Evolutionary conservation across 2,113 vertebrate species (phyloP), one percentile per base, ranked within the genome.

Genomic region (Polyodon spathula): DNA sequence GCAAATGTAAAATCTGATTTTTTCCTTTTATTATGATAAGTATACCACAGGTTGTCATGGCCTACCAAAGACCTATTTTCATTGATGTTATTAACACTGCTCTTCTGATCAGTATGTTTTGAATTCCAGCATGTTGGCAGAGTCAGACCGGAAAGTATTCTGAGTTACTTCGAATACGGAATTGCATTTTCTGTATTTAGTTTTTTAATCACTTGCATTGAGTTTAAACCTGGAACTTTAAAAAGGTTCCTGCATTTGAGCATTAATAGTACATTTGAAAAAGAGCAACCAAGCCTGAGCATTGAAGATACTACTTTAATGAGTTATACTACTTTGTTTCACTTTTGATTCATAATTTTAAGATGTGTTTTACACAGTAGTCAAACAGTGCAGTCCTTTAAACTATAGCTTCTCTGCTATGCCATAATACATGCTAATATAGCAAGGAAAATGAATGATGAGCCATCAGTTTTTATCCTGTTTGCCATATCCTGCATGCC

Each of bases 61-160:
- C 73, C 66, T 74, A 65, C 78, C 70, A 70, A 68, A 81, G 59
- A 76, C 61, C 63, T 64, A 39, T 68, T 80, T 86, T 78, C 81
- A 55, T 66, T 69, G 37, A 68, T 17, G 1, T 27, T 27, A 27
- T 27, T 27, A 27, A 1, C 62, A 65, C 59, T 60, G 66, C 71
- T 71, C 58, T 68, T 62, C 58, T 69, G 67, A 54, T 68, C 60
- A 55, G 61, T 67, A 3, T 37, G 27, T 73, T 64, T 82, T 65
- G 66, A 61, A 74, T 70, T 71, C 71, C 70, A 69, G 72, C 69
- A 40, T 61, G 41, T 76, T 71, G 59, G 40, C 57, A 17, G 59
- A 61, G 8, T 60, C 5, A 59, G 66, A 48, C 57, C 71, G 73
- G 61, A 59, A 72, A 58, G 68, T 7, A 53, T 43, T 40, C 16